Base-by-base conservation (phyloP, 1,140 invertebrate genomes). In the Zophobas atratus region DNA sequence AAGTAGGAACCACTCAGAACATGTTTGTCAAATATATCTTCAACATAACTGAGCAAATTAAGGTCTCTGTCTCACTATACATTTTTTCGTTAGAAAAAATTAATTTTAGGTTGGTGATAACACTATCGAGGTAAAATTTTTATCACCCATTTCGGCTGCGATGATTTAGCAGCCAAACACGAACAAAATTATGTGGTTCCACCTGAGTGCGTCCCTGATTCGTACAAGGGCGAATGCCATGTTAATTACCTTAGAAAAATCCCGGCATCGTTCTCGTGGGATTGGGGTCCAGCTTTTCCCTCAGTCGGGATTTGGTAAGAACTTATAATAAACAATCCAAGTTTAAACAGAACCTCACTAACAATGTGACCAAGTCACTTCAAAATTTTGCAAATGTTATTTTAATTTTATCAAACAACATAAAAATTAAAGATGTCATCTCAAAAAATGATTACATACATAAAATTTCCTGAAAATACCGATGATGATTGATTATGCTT, bases 231-330 rank as follows among this genome's bases (percentile, higher is more conserved):
- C 1, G 96, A 98, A 87, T 99, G 97, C 84, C 96, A 99, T 83
- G 92, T 93, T 2, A 99, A 99, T 87, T 94, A 97, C 86, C 91
- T 99, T 72, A 90, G 97, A 70, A 99, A 99, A 89, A 97, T 97
- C 92, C 98, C 99, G 88, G 94, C 96, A 0, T 97, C 96, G 6
- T 99, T 98, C 81, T 91, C 93, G 38, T 99, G 98, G 98, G 98
- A 99, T 88, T 99, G 98, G 98, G 98, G 97, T 34, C 96, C 97
- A n/a, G 95, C 97, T 0, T 97, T 98, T 81, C 97, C 98, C 0
- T 97, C 96, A 1, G 90, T 95, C 78, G 0, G 96, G 98, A 79
- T 83, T 34, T 83, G 82, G 82, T 82, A 75, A 78, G 73, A 56
- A 3, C 0, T 32, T 2, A 57, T 34, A 57, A 53, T 53, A 53